A percentile compares a stretch with the other conserved stretches of the same genome.
Conservation (phyloP, 1,140 invertebrate genomes). For the Chironomus tepperi region DNA sequence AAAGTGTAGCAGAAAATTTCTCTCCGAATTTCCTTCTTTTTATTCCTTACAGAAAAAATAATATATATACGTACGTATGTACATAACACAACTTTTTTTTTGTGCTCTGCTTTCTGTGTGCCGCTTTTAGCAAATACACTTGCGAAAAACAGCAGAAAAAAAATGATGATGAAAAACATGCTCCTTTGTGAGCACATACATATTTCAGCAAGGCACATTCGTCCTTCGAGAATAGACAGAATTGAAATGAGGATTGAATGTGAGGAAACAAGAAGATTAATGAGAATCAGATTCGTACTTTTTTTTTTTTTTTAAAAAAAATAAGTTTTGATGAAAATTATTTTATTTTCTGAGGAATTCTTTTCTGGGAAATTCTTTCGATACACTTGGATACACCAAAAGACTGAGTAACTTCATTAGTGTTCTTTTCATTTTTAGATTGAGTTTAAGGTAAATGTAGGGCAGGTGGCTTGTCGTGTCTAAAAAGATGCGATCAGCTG, state of each 20-base stretch:
- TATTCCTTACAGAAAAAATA: not conserved
- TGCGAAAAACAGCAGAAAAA: not conserved
- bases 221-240: slow-evolving; percentile 16
- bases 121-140: not conserved
- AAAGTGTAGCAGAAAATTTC: not conserved
- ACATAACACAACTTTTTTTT: not conserved
- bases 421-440: too few relatives aligned
- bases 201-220: slow-evolving; percentile 21
- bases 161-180: slow-evolving; percentile 7
- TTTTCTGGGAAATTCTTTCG: too few relatives aligned
- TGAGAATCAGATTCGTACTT: too few relatives aligned
- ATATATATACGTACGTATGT: too few relatives aligned
- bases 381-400: too few relatives aligned
- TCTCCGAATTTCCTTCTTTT: not conserved
- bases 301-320: too few relatives aligned
- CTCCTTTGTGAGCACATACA: slow-evolving; percentile 17
- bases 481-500: too few relatives aligned
- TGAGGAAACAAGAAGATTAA: not conserved
- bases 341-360: too few relatives aligned
- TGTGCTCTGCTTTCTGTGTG: not conserved
- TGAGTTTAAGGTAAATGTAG: too few relatives aligned
- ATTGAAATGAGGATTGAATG: not conserved
- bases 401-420: too few relatives aligned
- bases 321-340: too few relatives aligned
- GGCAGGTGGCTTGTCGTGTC: too few relatives aligned